phyloP scores from a whole-genome alignment of 2,888 invertebrate genomes.

The Acanthacorydalis orientalis region DNA sequence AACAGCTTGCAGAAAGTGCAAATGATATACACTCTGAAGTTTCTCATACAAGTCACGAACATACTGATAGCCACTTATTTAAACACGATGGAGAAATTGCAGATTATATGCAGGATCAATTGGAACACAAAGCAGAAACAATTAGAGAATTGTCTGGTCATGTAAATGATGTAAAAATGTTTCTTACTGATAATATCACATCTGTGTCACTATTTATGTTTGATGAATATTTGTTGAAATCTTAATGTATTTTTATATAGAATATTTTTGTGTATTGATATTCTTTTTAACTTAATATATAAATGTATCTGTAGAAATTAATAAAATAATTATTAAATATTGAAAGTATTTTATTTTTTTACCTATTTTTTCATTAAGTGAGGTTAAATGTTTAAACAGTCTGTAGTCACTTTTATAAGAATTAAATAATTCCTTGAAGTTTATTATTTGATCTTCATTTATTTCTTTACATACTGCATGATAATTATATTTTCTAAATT shows the following conservation, averaged over 20 bases:
- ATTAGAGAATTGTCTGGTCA: slow-evolving; percentile 59
- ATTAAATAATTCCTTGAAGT: not conserved
- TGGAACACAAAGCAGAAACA: slow-evolving; percentile 44
- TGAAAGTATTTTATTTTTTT: not conserved
- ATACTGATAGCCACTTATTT: too few species aligned
- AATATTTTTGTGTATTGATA: not conserved
- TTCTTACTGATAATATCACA: slow-evolving; percentile 40
- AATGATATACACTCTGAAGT: slow-evolving; percentile 48
- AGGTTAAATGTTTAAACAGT: not conserved
- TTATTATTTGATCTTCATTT: too few species aligned
- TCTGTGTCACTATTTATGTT: slow-evolving; percentile 55
- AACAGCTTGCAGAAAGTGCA: slow-evolving; percentile 49
- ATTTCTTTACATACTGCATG: too few species aligned
- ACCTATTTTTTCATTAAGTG: not conserved
- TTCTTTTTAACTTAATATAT: not conserved
- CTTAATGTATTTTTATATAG: slow-evolving; percentile 8
- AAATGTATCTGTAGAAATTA: not conserved
- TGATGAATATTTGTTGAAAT: slow-evolving; percentile 42
- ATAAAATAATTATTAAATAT: not conserved
- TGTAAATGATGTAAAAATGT: slow-evolving; percentile 48
- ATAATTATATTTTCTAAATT: too few species aligned
- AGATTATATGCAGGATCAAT: slow-evolving; percentile 61
- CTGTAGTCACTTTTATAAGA: not conserved
- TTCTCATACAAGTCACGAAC: slow-evolving; percentile 33
- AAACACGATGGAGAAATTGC: slow-evolving; percentile 58